Conservation (phyloP, 1,140 invertebrate species). For the Euura lappo region DNA sequence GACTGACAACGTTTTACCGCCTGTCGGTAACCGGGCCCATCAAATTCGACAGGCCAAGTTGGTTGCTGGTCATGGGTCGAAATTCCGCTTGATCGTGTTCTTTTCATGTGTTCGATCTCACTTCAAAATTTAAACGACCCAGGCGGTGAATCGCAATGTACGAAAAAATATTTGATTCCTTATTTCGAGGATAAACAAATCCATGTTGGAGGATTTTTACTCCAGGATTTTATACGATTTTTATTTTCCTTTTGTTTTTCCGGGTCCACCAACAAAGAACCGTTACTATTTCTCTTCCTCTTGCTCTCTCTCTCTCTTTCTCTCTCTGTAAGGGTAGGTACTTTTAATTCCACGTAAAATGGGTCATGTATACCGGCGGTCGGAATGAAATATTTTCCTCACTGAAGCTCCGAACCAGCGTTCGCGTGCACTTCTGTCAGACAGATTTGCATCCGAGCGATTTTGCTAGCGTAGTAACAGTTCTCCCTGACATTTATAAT, state of each 20-base stretch:
- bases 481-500: not conserved
- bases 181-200: too few relatives aligned
- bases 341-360: constrained; percentile 5
- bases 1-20: not conserved
- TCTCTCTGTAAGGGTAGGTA: not conserved
- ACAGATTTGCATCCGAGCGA: constrained; percentile 5
- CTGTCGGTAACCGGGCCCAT: not conserved
- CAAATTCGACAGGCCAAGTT: too few relatives aligned
- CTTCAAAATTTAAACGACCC: not conserved
- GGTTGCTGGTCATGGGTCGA: not conserved
- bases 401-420: not conserved
- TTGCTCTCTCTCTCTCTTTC: not conserved
- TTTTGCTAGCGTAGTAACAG: not conserved
- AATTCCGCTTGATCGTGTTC: not conserved
- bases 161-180: too few relatives aligned
- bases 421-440: constrained; percentile 1
- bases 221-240: not conserved
- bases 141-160: too few relatives aligned
- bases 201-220: not conserved
- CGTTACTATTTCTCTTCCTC: not conserved
- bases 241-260: not conserved
- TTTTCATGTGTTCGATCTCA: not conserved
- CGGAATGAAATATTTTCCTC: not conserved
- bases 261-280: too few relatives aligned
- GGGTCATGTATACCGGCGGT: not conserved